phyloP scores from a whole-genome alignment of 2,888 invertebrate species.

The Ferdinandea cuprea region DNA sequence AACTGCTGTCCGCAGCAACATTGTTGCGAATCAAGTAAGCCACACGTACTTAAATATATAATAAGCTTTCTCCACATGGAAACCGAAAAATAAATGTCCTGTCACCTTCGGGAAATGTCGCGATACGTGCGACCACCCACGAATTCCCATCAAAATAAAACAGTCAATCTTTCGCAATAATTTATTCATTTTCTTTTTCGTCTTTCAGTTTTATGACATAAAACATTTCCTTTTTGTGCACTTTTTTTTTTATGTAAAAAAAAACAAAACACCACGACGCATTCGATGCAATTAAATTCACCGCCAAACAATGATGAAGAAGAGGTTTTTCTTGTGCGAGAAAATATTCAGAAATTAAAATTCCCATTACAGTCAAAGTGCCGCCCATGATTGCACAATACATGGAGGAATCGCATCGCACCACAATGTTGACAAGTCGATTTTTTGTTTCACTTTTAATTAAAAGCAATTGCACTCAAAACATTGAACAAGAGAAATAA shows the following conservation, averaged over 20 bases:
- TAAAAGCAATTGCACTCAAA: slow-evolving; percentile 37
- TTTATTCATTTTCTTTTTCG: slow-evolving; percentile 31
- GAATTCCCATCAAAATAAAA: not conserved
- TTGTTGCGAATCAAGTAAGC: not conserved
- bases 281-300: slow-evolving; percentile 36
- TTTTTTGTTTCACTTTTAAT: slow-evolving; percentile 28
- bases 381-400: slow-evolving; percentile 43
- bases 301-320: slow-evolving; percentile 9
- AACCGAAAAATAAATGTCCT: slow-evolving; percentile 15
- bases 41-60: not conserved
- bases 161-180: slow-evolving; percentile 8
- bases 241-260: slow-evolving; percentile 13
- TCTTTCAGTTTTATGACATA: not conserved
- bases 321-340: not conserved
- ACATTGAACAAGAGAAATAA: too few species aligned
- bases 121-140: slow-evolving; percentile 11
- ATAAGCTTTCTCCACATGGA: slow-evolving; percentile 37
- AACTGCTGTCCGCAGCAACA: not conserved
- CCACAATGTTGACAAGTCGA: slow-evolving; percentile 19
- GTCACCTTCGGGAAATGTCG: slow-evolving; percentile 13
- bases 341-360: slow-evolving; percentile 10
- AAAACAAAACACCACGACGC: not conserved
- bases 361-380: slow-evolving; percentile 12
- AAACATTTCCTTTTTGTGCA: slow-evolving; percentile 11
- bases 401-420: slow-evolving; percentile 22